These are phyloP conservation scores for Peromyscus californicus DNA, from an alignment of 2,113 vertebrate species.

Conservation along the genomic window DNA sequence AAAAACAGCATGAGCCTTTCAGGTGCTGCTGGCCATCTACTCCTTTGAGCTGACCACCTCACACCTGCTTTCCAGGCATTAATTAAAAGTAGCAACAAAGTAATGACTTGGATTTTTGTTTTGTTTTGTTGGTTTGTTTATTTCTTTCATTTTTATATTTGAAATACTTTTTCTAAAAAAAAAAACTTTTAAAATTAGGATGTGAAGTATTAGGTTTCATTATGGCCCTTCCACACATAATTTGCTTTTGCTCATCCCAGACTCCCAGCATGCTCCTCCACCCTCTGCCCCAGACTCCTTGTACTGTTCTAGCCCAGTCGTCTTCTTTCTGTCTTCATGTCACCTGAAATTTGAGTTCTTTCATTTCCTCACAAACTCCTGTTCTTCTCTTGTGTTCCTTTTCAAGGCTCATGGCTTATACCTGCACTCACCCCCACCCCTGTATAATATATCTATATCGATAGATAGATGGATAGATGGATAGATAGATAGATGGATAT, in stretches of 20 bases:
- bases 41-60: conserved; percentile 17
- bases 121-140: background rate
- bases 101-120: background rate
- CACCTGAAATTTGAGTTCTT: background rate
- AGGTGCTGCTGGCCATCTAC: background rate
- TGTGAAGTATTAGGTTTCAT: background rate
- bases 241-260: background rate
- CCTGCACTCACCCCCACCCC: background rate
- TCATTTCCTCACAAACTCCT: background rate
- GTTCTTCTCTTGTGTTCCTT: background rate
- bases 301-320: background rate
- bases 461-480: too few species aligned
- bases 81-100: conserved; percentile 22
- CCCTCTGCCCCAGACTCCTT: too few species aligned
- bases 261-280: background rate
- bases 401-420: background rate
- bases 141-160: background rate
- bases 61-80: conserved; percentile 32
- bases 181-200: background rate
- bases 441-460: too few species aligned
- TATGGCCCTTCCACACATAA: background rate
- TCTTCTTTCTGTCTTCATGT: background rate
- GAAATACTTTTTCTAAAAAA: background rate
- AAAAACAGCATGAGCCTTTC: background rate
- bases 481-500: too few species aligned